phyloP scores from a whole-genome alignment of 2,888 invertebrate species.

The Lingula anatina region DNA sequence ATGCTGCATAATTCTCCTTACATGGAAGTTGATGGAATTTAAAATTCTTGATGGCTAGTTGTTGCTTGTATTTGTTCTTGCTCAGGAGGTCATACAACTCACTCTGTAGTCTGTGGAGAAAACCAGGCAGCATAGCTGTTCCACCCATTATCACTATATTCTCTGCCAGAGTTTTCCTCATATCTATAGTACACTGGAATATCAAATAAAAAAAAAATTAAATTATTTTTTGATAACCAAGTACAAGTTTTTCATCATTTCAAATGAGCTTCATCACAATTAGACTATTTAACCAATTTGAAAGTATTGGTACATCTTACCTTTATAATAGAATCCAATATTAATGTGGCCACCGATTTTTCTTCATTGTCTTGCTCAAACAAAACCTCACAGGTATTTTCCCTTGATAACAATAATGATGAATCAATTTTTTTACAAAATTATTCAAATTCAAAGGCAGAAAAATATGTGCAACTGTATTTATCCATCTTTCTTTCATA shows the following conservation, averaged over 20 bases:
- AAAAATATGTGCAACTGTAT: too few relatives aligned
- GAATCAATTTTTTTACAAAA: too few relatives aligned
- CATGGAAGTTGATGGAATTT: conserved; percentile 78
- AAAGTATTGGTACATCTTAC: conserved; percentile 11
- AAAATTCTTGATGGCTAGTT: conserved; percentile 63
- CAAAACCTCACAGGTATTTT: conserved; percentile 76
- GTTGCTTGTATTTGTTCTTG: conserved; percentile 54
- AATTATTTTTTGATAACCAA: background rate
- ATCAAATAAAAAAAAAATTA: conserved; percentile 4
- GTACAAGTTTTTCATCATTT: background rate
- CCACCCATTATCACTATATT: conserved; percentile 87
- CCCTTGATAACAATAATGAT: too few relatives aligned
- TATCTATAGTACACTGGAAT: conserved; percentile 75
- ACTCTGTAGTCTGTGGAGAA: conserved; percentile 70
- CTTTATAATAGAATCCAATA: conserved; percentile 72
- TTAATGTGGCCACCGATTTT: conserved; percentile 75
- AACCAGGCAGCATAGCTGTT: conserved; percentile 75
- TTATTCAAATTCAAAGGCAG: too few relatives aligned
- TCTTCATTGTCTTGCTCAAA: conserved; percentile 81
- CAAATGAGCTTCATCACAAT: background rate
- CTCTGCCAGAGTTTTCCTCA: conserved; percentile 69
- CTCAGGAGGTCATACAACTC: conserved; percentile 70
- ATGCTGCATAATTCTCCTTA: conserved; percentile 75
- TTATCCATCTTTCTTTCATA: too few relatives aligned
- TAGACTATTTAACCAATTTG: too few relatives aligned